These are phyloP conservation scores for Typhlichthys eigenmanni DNA, from an alignment of 2,797 vertebrate species.

Conservation along the genomic window DNA sequence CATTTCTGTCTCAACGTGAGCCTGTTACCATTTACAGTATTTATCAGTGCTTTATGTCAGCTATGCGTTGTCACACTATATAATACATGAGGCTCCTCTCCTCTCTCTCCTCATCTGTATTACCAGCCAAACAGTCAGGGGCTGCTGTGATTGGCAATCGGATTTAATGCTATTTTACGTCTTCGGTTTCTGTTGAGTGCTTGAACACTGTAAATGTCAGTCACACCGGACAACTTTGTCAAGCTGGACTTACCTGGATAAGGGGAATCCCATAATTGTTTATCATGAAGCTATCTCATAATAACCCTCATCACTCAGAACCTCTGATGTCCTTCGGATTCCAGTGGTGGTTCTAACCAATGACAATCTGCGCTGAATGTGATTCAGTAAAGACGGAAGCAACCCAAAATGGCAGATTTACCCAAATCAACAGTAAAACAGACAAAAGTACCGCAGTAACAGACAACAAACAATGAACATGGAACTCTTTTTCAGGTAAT, in stretches of 20 bases:
- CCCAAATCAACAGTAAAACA: constrained; percentile 8
- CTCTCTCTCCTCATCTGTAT: constrained; percentile 20
- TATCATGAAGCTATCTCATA: constrained; percentile 57
- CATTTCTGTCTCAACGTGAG: constrained; percentile 27
- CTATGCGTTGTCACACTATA: constrained; percentile 52
- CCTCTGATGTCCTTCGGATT: constrained; percentile 27
- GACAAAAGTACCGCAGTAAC: background rate
- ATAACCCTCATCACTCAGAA: constrained; percentile 9
- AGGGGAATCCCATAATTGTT: constrained; percentile 47
- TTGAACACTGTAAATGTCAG: constrained; percentile 42
- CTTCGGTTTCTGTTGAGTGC: constrained; percentile 43
- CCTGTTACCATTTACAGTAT: constrained; percentile 21
- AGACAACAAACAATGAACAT: constrained; percentile 3
- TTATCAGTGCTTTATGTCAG: constrained; percentile 57
- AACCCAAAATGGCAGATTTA: constrained; percentile 8
- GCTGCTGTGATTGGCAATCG: constrained; percentile 72
- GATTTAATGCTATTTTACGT: constrained; percentile 57
- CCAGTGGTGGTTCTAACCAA: constrained; percentile 18
- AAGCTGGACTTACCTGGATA: constrained; percentile 39
- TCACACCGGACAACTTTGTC: constrained; percentile 55
- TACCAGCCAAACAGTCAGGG: constrained; percentile 73
- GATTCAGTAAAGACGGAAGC: constrained; percentile 27
- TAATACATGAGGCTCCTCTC: constrained; percentile 53
- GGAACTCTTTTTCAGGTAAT: constrained; percentile 1
- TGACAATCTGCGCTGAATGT: constrained; percentile 52